phyloP scores from a whole-genome alignment of 1,140 invertebrate genomes.

The Meloidogyne floridensis region DNA sequence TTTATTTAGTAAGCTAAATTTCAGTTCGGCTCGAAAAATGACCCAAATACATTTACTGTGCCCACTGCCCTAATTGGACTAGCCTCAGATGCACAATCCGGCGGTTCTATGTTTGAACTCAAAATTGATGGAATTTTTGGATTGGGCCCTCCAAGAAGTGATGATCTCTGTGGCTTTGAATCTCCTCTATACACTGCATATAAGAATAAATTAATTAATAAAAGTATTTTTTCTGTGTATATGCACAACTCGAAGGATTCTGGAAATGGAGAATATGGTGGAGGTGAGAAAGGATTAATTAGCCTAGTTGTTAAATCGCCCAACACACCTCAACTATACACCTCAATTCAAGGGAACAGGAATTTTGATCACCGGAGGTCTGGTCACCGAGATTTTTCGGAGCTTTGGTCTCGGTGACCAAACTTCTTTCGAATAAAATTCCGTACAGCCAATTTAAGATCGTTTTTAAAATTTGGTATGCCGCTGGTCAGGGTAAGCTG shows the following conservation, averaged over 20 bases:
- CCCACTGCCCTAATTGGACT: neutral
- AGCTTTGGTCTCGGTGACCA: too few relatives aligned
- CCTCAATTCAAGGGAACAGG: too few relatives aligned
- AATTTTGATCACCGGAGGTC: too few relatives aligned
- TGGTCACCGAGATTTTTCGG: too few relatives aligned
- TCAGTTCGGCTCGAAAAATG: neutral
- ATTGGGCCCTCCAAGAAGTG: neutral
- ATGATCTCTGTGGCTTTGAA: neutral
- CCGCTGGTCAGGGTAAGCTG: too few relatives aligned
- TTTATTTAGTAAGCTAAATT: neutral
- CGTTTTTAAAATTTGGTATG: too few relatives aligned
- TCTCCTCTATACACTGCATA: neutral
- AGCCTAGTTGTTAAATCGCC: too few relatives aligned
- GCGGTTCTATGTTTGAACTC: neutral
- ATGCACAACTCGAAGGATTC: conserved; percentile 4
- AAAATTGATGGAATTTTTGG: conserved; percentile 6
- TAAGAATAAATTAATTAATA: neutral
- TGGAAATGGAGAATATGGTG: neutral
- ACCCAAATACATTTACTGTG: neutral
- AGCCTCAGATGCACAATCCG: neutral
- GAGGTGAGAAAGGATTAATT: neutral
- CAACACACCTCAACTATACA: too few relatives aligned
- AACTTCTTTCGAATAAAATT: too few relatives aligned
- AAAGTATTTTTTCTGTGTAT: neutral
- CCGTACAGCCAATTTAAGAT: too few relatives aligned